These are phyloP conservation scores for Platyscapa corneri DNA, from an alignment of 1,140 invertebrate species.

Conservation along the genomic window DNA sequence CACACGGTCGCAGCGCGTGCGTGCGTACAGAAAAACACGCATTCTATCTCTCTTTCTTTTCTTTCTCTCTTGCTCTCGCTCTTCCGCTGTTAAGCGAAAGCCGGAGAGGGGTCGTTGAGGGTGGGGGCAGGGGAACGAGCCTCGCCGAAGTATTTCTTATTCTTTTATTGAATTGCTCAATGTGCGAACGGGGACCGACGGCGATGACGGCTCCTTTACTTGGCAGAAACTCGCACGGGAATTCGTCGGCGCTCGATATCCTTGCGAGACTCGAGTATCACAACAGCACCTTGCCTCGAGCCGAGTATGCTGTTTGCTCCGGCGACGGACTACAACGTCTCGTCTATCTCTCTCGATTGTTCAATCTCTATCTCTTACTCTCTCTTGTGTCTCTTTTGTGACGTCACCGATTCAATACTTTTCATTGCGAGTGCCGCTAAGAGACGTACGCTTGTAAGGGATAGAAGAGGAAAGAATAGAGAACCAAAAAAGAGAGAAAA, in stretches of 20 bases:
- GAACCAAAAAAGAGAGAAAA: not conserved
- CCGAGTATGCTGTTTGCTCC: not conserved
- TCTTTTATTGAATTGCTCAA: not conserved
- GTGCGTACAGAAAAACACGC: not conserved
- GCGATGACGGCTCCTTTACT: no score
- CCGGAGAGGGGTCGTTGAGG: not conserved
- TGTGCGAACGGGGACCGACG: no score
- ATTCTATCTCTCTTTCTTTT: not conserved
- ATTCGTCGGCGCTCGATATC: not conserved
- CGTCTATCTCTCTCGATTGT: not conserved
- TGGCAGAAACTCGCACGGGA: not conserved
- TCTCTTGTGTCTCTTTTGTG: slow-evolving; percentile 72
- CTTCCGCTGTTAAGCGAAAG: no score
- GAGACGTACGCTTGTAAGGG: not conserved
- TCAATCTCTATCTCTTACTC: slow-evolving; percentile 38
- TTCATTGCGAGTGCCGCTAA: slow-evolving; percentile 54
- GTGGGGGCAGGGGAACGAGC: not conserved
- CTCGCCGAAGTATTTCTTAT: not conserved
- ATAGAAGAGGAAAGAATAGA: not conserved
- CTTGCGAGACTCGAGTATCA: not conserved
- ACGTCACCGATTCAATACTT: slow-evolving; percentile 75
- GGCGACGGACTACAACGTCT: not conserved
- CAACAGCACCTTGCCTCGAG: not conserved
- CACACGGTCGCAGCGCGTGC: not conserved
- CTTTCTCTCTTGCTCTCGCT: no score